Evolutionary conservation across 1,140 invertebrate species (phyloP), one percentile per base, ranked within the genome.

Genomic region (Cephus cinctus): DNA sequence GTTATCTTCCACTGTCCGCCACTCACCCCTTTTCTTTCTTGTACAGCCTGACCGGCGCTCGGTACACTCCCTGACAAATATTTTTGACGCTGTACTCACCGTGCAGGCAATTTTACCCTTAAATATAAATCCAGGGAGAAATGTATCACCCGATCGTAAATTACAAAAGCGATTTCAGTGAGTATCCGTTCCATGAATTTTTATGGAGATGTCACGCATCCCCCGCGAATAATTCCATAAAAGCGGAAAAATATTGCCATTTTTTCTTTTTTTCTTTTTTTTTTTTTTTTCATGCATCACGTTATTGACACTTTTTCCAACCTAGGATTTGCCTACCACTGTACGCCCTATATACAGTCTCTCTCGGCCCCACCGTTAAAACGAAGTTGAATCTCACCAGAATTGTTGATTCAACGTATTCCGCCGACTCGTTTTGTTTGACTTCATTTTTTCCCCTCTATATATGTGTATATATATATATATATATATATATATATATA

Each of bases 321-420:
- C n/a, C n/a, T 36, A 15, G 15, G 11, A 15, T 36, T 36, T 36
- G 34, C 11, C 6, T 12, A 11, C 14, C 4, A 36, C 34, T 36
- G 34, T 36, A 36, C 34, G 14, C 11, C 14, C 15, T 4, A 14
- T 12, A 36, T 36, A 30, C 27, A 18, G 19, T 15, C n/a, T n/a
- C n/a, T n/a, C n/a, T n/a, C n/a, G n/a, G n/a, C n/a, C n/a, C 34
- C 15, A 14, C 34, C 34, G 11, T 18, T 36, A 36, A 36, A 36
- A 36, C 34, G 14, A 12, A 11, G 27, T 30, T 30, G 15, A 36
- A 15, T 36, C 34, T 11, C 34, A 15, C 2, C 2, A 18, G 34
- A 36, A 36, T 11, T 36, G 34, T 36, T 36, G 34, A 36, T 36
- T 36, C 34, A 36, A 36, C 34, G 14, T 36, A n/a, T 36, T 36